Evolutionary conservation across 2,888 invertebrate genomes (phyloP), one percentile per base, ranked within the genome.

Genomic region (Hedychridium roseum): DNA sequence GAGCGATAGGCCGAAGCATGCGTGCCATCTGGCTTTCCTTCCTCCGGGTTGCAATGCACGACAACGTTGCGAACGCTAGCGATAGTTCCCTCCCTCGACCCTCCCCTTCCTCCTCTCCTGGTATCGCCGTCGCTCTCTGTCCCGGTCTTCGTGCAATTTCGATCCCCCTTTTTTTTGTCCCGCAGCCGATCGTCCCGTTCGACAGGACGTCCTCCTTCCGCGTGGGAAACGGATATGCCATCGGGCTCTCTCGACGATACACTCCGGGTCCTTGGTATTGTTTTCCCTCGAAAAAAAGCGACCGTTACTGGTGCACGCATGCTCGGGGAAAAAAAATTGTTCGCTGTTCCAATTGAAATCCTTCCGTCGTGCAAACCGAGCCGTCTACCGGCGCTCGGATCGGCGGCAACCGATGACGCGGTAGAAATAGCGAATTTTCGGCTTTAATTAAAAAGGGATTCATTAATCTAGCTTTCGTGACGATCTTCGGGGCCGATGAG

Each of bases 11-110:
- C 12, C 57, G 61, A 51, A 42, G 48, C 56, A 37, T 61, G 67
- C 67, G 60, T 62, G 59, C 68, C 73, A 71, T 70, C 73, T 72
- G 73, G 68, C 64, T 64, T 54, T 59, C 63, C 67, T 50, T 48
- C 42, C 30, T 32, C n/a, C 48, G 43, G 6, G 30, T n/a, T n/a
- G n/a, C 31, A 26, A 12, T 6, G 38, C 28, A 17, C 27, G 41
- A 23, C 26, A 26, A 20, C 28, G 37, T 7, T 27, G 18, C 11
- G 9, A n/a, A 18, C 5, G 18, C 14, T n/a, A 43, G 18, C 28
- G n/a, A 21, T 9, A 31, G 23, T 23, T 31, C 9, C 39, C 39
- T 50, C 50, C 41, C 40, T 41, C 50, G 27, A 18, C 23, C 23
- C 4, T 23, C 23, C 23, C 23, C 23, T 23, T 6, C 23, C 23